These are phyloP conservation scores for Drosophila robusta DNA, from an alignment of 2,888 invertebrate species.

Conservation along the genomic window DNA sequence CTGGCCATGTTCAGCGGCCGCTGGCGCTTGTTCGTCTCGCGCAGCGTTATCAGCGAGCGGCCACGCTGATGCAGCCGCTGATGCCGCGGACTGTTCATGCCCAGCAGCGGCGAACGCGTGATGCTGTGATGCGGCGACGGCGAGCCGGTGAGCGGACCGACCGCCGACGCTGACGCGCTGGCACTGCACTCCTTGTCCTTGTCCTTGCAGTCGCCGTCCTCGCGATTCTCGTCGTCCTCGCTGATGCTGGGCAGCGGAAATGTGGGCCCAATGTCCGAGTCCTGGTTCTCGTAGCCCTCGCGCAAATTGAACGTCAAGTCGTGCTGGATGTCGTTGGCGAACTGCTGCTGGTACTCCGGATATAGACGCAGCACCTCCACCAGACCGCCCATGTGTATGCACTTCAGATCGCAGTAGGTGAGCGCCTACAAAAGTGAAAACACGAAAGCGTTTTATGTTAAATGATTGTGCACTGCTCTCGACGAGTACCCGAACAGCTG, in stretches of 20 bases:
- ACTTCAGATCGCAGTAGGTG: conserved; percentile 98
- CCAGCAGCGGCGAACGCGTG: conserved; percentile 79
- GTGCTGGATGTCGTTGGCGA: conserved; percentile 96
- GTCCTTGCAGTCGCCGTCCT: conserved; percentile 91
- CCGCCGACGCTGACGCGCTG: conserved; percentile 84
- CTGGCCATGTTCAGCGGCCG: conserved; percentile 87
- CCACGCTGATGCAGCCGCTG: conserved; percentile 85
- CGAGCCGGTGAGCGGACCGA: conserved; percentile 47
- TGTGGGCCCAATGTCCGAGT: conserved; percentile 84
- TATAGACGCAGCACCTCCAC: conserved; percentile 95
- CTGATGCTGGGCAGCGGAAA: conserved; percentile 95
- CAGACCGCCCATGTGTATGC: conserved; percentile 95
- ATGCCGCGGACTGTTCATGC: conserved; percentile 80
- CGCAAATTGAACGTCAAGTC: conserved; percentile 97
- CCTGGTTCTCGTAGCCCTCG: conserved; percentile 95
- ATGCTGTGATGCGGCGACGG: conserved; percentile 84
- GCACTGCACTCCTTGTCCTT: conserved; percentile 95
- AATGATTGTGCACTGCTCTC: conserved; percentile 53
- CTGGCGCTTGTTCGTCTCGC: conserved; percentile 89
- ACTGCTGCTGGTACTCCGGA: conserved; percentile 97
- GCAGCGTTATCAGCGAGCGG: conserved; percentile 86
- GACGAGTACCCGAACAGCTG: conserved; percentile 25
- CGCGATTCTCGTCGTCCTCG: conserved; percentile 96
- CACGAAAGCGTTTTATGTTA: conserved; percentile 41
- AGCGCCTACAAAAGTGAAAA: conserved; percentile 87